Percentiles rank a stretch among this genome's conserved stretches.
phyloP scores from a whole-genome alignment of 2,888 invertebrate species.

The Schizotus pectinicornis region DNA sequence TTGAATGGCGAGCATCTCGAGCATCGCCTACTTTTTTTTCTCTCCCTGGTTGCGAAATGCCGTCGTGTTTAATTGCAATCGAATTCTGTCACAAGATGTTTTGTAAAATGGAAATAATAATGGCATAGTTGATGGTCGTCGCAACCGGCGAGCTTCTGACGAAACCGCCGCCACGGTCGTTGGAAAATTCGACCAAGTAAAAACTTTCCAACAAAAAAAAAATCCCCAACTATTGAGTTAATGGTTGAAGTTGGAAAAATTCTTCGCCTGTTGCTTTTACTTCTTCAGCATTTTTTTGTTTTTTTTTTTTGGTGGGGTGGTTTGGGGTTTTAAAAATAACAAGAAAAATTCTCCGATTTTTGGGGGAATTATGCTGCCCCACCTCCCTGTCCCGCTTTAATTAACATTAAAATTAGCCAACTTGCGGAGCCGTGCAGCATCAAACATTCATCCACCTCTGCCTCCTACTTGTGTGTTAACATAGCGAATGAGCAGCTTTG shows the following conservation, averaged over 20 bases:
- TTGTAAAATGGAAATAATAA: not conserved
- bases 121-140: not conserved
- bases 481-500: conserved; percentile 27
- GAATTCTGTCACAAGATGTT: conserved; percentile 9
- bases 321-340: no score
- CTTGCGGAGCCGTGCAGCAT: conserved; percentile 14
- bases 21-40: conserved; percentile 21
- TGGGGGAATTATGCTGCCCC: no score
- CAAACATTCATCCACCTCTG: conserved; percentile 27
- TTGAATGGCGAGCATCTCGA: conserved; percentile 29
- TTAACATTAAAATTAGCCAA: conserved; percentile 25
- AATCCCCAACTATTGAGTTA: no score
- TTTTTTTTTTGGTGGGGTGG: no score
- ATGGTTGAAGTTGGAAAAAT: no score
- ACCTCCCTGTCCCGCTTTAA: conserved; percentile 9
- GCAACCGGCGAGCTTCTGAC: not conserved
- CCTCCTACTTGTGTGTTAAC: conserved; percentile 19
- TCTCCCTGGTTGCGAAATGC: conserved; percentile 7
- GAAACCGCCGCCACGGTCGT: no score
- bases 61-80: not conserved
- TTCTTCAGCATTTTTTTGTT: no score
- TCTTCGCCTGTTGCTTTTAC: no score
- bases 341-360: no score
- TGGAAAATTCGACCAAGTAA: no score
- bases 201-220: no score